These are phyloP conservation scores for Eupithecia subfuscata DNA, from an alignment of 2,888 invertebrate species.

Conservation along the genomic window DNA sequence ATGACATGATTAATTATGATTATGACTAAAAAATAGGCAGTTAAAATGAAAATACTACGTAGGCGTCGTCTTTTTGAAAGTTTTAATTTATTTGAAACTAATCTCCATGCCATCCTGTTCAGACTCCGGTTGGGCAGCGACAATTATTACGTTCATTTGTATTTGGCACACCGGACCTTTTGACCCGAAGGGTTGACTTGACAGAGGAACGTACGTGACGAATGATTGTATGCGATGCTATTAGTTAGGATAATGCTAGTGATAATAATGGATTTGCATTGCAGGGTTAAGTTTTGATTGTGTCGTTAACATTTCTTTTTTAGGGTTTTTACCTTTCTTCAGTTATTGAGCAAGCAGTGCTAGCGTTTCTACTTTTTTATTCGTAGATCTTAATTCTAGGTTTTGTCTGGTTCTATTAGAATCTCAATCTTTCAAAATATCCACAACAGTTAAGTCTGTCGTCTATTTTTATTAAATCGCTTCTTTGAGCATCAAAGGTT, in stretches of 20 bases:
- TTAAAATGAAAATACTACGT: too few species aligned
- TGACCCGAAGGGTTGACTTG: conserved; percentile 73
- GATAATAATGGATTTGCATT: conserved; percentile 27
- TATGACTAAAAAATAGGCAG: too few species aligned
- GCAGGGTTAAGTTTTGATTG: conserved; percentile 19
- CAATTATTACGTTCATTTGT: conserved; percentile 83
- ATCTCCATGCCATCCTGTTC: conserved; percentile 52
- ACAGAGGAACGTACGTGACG: conserved; percentile 65
- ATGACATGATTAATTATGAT: too few species aligned
- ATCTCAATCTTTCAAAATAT: background rate
- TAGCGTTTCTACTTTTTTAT: background rate
- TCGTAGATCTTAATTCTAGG: background rate
- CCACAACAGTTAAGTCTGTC: background rate
- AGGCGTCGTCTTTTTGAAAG: background rate
- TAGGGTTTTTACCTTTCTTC: background rate
- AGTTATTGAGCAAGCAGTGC: background rate
- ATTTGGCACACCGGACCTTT: conserved; percentile 75
- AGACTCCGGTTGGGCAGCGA: conserved; percentile 60
- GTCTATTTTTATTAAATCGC: background rate
- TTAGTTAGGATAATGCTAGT: conserved; percentile 62
- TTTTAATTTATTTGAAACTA: conserved; percentile 5
- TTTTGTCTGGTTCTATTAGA: background rate
- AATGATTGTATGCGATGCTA: conserved; percentile 65
- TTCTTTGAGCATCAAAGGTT: background rate
- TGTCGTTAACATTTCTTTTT: background rate